phyloP scores from a whole-genome alignment of 2,113 vertebrate genomes.

The Gadus chalcogrammus region DNA sequence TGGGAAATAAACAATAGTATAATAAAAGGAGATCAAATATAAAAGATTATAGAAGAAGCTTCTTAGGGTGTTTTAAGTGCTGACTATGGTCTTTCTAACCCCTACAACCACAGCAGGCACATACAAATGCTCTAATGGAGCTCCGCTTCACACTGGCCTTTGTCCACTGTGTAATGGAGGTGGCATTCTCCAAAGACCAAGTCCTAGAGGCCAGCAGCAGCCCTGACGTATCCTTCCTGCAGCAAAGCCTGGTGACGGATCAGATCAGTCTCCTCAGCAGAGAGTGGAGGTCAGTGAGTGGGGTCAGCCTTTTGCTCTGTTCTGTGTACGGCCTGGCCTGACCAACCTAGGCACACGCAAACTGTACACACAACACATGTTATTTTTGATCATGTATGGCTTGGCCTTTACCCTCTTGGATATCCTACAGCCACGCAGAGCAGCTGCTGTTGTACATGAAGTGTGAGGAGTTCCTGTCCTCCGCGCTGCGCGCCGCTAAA shows the following conservation, averaged over 20 bases:
- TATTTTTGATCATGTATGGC: not conserved
- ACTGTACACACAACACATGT: too few species aligned
- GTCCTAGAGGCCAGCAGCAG: conserved; percentile 61
- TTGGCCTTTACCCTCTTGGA: conserved; percentile 22
- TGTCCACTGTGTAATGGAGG: conserved; percentile 85
- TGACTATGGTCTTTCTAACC: too few species aligned
- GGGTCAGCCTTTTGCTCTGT: not conserved
- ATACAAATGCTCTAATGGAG: conserved; percentile 83
- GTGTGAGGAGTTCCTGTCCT: conserved; percentile 87
- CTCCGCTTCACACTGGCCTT: conserved; percentile 88
- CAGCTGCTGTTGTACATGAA: conserved; percentile 94
- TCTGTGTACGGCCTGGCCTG: not conserved
- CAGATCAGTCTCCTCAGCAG: conserved; percentile 92
- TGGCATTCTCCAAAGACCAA: conserved; percentile 80
- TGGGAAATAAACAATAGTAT: not conserved
- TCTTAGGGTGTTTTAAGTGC: too few species aligned
- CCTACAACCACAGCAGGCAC: conserved; percentile 76
- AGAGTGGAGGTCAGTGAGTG: conserved; percentile 86
- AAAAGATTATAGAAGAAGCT: too few species aligned
- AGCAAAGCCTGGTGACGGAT: conserved; percentile 90
- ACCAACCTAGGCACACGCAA: too few species aligned
- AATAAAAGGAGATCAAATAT: too few species aligned
- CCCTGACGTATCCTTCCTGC: conserved; percentile 73
- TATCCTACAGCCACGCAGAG: conserved; percentile 81
- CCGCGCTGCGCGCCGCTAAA: conserved; percentile 82